phyloP scores from a whole-genome alignment of 1,140 invertebrate species.

The Pentalonia nigronervosa region DNA sequence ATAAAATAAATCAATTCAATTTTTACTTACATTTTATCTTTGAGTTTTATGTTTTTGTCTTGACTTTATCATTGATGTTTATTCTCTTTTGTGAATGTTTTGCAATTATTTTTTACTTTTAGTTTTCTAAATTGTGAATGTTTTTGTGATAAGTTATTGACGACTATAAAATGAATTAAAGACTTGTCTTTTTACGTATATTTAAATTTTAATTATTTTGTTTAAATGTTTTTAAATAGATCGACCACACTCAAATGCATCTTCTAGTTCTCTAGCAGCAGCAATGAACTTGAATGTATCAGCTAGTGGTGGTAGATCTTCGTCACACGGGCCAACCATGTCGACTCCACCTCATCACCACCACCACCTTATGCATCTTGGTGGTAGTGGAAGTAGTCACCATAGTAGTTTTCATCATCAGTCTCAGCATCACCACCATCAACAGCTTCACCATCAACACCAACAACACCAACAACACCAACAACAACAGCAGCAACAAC shows the following conservation, averaged over 20 bases:
- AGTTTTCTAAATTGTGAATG: neutral
- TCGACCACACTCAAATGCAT: slow-evolving; percentile 18
- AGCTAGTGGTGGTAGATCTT: neutral
- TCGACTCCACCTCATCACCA: slow-evolving; percentile 2
- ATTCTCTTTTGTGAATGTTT: neutral
- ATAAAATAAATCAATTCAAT: neutral
- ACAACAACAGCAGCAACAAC: neutral
- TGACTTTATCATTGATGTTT: neutral
- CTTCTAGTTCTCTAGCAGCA: neutral
- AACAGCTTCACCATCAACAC: neutral
- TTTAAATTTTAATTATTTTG: neutral
- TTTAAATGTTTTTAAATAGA: neutral
- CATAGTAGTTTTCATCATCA: slow-evolving; percentile 7
- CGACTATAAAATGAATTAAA: neutral
- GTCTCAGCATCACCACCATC: neutral
- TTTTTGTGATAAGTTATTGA: neutral
- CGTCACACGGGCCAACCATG: neutral
- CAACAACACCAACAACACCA: neutral
- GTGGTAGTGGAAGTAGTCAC: neutral
- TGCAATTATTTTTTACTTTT: neutral
- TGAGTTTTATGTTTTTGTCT: neutral
- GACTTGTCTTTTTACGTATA: neutral
- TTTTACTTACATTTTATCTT: neutral
- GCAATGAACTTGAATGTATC: slow-evolving; percentile 23
- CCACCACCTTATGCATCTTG: neutral